Conservation (phyloP, 1,140 invertebrate species). For the Drosophila quadrilineata region DNA sequence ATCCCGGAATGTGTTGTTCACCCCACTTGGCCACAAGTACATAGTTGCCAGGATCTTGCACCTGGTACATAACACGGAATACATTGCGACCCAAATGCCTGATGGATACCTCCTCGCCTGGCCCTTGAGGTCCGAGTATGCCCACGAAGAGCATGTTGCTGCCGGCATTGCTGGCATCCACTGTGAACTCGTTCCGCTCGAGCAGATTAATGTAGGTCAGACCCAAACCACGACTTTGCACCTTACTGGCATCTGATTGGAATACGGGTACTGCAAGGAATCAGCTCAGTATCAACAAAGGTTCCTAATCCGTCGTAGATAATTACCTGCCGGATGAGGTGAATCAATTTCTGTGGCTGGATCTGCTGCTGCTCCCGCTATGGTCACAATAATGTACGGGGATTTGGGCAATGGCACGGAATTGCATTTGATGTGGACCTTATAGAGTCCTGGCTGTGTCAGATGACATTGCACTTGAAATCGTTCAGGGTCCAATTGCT, state of each 20-base stretch:
- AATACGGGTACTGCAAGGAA: slow-evolving; percentile 84
- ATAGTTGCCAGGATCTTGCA: slow-evolving; percentile 91
- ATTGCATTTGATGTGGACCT: slow-evolving; percentile 93
- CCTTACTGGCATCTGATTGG: slow-evolving; percentile 91
- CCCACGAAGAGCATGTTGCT: slow-evolving; percentile 94
- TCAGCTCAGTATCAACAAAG: not conserved
- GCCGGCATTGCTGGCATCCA: slow-evolving; percentile 90
- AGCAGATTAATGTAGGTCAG: slow-evolving; percentile 91
- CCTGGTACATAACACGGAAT: slow-evolving; percentile 88
- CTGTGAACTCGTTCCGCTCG: slow-evolving; percentile 92
- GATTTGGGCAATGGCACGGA: slow-evolving; percentile 93
- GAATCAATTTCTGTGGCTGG: no score
- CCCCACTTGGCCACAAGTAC: slow-evolving; percentile 94
- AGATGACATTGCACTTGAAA: slow-evolving; percentile 92
- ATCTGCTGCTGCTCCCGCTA: slow-evolving; percentile 82
- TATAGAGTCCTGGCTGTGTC: slow-evolving; percentile 92
- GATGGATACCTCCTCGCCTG: slow-evolving; percentile 93
- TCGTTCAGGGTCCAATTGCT: slow-evolving; percentile 88
- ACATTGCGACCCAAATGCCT: slow-evolving; percentile 91
- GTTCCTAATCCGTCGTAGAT: not conserved
- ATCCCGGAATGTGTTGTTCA: slow-evolving; percentile 94
- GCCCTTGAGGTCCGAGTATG: slow-evolving; percentile 92
- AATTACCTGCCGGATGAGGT: slow-evolving; percentile 10
- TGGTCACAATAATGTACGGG: slow-evolving; percentile 89
- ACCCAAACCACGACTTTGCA: slow-evolving; percentile 91